phyloP scores from a whole-genome alignment of 1,140 invertebrate genomes.

The Leptoteleia sp. region DNA sequence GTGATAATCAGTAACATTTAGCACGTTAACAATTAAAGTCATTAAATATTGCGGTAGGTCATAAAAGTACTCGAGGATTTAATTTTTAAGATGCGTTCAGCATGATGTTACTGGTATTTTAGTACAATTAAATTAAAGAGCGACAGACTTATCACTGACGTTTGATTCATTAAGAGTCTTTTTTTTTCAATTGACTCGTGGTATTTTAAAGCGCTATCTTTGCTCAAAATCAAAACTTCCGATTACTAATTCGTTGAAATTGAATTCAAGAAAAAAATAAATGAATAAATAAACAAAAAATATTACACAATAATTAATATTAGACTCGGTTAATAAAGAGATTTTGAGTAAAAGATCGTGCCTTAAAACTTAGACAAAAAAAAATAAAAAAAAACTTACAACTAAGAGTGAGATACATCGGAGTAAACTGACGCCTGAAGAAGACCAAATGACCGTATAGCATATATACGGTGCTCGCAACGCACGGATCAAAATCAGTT shows the following conservation, averaged over 20 bases:
- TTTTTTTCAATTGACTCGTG: constrained; percentile 48
- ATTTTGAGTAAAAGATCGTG: constrained; percentile 50
- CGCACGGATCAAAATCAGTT: constrained; percentile 61
- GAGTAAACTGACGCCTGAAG: constrained; percentile 62
- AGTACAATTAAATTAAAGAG: constrained; percentile 49
- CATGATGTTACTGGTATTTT: constrained; percentile 39
- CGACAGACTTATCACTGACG: constrained; percentile 69
- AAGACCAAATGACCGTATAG: constrained; percentile 50
- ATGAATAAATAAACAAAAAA: no score
- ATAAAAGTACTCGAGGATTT: constrained; percentile 38
- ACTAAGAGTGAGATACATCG: constrained; percentile 64
- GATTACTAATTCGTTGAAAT: background rate
- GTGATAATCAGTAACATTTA: constrained; percentile 32
- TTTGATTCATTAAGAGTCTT: constrained; percentile 72
- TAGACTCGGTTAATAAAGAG: background rate
- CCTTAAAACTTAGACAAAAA: no score
- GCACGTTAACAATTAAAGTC: constrained; percentile 44
- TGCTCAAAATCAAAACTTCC: constrained; percentile 28
- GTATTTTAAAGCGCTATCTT: constrained; percentile 49
- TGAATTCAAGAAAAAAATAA: no score
- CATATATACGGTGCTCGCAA: constrained; percentile 34
- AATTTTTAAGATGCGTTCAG: constrained; percentile 47
- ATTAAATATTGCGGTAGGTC: constrained; percentile 19
- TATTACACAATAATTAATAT: background rate
- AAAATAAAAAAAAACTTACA: constrained; percentile 55